Evolutionary conservation across 2,888 invertebrate species (phyloP), one percentile per base, ranked within the genome.

Genomic region (Synergus itoensis): DNA sequence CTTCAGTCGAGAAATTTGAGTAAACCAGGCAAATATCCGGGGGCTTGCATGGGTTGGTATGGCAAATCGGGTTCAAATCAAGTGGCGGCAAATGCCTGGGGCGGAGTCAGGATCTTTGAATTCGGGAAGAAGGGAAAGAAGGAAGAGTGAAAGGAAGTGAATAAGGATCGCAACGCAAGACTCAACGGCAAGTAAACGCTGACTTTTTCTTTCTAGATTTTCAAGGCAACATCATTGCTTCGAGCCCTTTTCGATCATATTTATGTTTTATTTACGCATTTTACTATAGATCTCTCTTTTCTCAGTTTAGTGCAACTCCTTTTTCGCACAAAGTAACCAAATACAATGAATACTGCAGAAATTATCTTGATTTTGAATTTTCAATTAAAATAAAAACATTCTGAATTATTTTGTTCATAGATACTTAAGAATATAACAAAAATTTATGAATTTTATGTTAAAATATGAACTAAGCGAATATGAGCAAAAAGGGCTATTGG

Each of bases 41-140:
- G 85, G 87, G 87, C 83, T 77, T 79, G 81, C 75, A 69, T 79
- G 82, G 80, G 81, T 82, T 82, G 84, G 81, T 83, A 85, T 67
- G 86, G 87, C 84, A 86, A 89, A 89, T 88, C 88, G 87, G 87
- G 89, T 88, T 89, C 85, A 87, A 89, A 89, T 89, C 89, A 89
- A 89, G 89, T 89, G 88, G 86, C 87, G 86, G 88, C 87, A 87
- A 88, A 89, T 89, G 88, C 89, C 86, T 43, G 79, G 69, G 84
- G 88, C 87, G 77, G 80, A 79, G 80, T 80, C 80, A 77, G 36
- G 48, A 16, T 48, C 16, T 41, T 28, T 69, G 16, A 69, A 69
- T 73, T 73, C 36, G 36, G 53, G 41, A 76, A 77, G 40, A 57
- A 78, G 5, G 75, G 76, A 62, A 77, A 79, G 53, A 80, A 69